Evolutionary conservation across 2,888 invertebrate species (phyloP).

Genomic region (Dorcus parallelipipedus): DNA sequence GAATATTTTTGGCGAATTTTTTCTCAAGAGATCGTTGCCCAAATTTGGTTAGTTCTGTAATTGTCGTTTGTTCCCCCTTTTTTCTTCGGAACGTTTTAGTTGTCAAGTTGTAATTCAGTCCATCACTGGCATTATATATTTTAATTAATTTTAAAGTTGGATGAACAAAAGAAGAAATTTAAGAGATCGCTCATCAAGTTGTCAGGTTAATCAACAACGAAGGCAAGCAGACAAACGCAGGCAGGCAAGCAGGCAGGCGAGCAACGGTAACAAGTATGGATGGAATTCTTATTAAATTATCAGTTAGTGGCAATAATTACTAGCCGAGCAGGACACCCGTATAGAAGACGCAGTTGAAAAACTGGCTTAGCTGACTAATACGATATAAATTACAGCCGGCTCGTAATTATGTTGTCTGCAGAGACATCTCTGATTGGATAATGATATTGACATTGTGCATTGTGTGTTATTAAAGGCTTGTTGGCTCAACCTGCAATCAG

Average conservation of each 20-base stretch:
- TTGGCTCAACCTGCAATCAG: slow-evolving; percentile 42
- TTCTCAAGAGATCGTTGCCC: too few species aligned
- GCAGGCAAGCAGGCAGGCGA: too few species aligned
- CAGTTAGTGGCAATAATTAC: slow-evolving; percentile 40
- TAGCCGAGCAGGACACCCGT: slow-evolving; percentile 36
- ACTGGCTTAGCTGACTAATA: slow-evolving; percentile 40
- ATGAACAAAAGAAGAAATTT: slow-evolving; percentile 2
- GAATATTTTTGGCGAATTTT: too few species aligned
- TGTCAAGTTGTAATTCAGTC: not conserved
- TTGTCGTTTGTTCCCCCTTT: too few species aligned
- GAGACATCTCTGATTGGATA: slow-evolving; percentile 51
- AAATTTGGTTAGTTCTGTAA: too few species aligned
- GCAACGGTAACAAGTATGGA: slow-evolving; percentile 17
- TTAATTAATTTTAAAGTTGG: slow-evolving; percentile 1
- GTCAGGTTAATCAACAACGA: slow-evolving; percentile 16
- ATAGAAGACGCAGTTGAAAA: slow-evolving; percentile 32
- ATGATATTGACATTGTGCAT: slow-evolving; percentile 50
- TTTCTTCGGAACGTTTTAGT: not conserved
- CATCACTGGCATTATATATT: not conserved
- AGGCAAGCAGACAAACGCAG: slow-evolving; percentile 11
- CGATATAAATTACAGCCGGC: slow-evolving; percentile 47
- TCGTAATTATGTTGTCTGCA: slow-evolving; percentile 48
- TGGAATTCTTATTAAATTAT: slow-evolving; percentile 42
- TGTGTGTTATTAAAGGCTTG: slow-evolving; percentile 44
- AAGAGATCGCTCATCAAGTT: slow-evolving; percentile 7